Evolutionary conservation across 2,113 vertebrate genomes (phyloP).

Genomic region (Heterocephalus glaber): DNA sequence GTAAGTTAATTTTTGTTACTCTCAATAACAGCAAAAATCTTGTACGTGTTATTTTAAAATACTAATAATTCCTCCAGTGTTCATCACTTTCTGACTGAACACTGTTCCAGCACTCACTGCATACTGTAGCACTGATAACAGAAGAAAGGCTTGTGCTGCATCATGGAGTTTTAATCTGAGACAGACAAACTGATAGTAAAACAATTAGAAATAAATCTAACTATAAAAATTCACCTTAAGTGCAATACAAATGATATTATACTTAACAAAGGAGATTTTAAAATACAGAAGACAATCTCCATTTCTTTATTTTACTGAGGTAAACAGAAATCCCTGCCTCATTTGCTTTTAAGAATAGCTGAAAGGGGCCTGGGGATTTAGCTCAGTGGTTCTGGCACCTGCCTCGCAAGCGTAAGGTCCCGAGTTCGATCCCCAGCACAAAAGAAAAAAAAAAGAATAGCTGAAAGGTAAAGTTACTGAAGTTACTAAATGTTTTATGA

Average conservation of each 20-base stretch:
- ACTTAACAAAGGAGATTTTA: neutral
- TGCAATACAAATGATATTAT: neutral
- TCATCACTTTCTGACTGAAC: neutral
- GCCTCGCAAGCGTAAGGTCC: too few relatives aligned
- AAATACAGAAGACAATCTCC: neutral
- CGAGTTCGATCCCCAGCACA: too few relatives aligned
- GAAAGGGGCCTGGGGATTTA: too few relatives aligned
- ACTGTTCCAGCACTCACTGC: neutral
- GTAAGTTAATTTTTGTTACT: neutral
- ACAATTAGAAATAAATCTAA: neutral
- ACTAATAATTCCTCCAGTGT: neutral
- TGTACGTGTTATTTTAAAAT: neutral
- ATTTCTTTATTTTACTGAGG: neutral
- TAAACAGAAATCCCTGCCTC: neutral
- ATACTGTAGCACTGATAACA: neutral
- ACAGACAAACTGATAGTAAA: neutral
- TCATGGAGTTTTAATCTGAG: neutral
- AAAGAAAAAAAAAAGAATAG: too few relatives aligned
- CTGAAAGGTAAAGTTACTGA: neutral
- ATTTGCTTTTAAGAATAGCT: neutral
- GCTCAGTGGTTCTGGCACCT: too few relatives aligned
- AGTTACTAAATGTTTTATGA: neutral
- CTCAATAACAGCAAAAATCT: neutral
- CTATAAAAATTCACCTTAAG: neutral
- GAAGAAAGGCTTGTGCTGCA: too few relatives aligned